Evolutionary conservation across 2,888 invertebrate genomes (phyloP).

Genomic region (Autographa gamma): DNA sequence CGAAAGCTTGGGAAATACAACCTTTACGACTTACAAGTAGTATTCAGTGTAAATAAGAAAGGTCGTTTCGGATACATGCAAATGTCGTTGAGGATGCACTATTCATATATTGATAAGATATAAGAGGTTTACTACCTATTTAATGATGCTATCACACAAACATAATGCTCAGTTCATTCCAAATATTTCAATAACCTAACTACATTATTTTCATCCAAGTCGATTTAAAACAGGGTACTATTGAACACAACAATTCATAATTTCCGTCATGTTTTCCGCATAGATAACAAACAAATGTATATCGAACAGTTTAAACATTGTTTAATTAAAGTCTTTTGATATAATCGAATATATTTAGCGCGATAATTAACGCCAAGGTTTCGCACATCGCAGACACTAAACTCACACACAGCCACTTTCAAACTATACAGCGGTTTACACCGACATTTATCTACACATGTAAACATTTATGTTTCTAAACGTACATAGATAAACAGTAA

Average conservation of each 20-base stretch:
- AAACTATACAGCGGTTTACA: constrained; percentile 27
- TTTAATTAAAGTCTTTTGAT: constrained; percentile 37
- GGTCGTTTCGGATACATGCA: neutral
- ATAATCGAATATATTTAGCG: constrained; percentile 39
- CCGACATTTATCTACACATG: constrained; percentile 49
- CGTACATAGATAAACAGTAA: constrained; percentile 43
- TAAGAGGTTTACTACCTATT: neutral
- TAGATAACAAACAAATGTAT: constrained; percentile 11
- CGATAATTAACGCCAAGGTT: constrained; percentile 51
- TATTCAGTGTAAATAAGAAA: neutral
- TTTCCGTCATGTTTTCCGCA: constrained; percentile 9
- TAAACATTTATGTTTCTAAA: constrained; percentile 56
- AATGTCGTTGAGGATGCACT: neutral
- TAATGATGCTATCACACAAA: neutral
- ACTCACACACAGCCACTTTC: constrained; percentile 22
- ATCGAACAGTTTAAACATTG: constrained; percentile 10
- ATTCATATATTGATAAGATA: neutral
- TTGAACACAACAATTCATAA: neutral
- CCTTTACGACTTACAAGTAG: neutral
- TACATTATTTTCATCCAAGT: too few species aligned
- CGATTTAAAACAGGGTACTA: too few species aligned
- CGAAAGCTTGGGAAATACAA: neutral
- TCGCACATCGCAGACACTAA: constrained; percentile 21
- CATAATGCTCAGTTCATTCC: neutral
- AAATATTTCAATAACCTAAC: too few species aligned